Evolutionary conservation across 2,888 invertebrate genomes (phyloP), one percentile per base, ranked within the genome.

Genomic region (Orthosia gracilis): DNA sequence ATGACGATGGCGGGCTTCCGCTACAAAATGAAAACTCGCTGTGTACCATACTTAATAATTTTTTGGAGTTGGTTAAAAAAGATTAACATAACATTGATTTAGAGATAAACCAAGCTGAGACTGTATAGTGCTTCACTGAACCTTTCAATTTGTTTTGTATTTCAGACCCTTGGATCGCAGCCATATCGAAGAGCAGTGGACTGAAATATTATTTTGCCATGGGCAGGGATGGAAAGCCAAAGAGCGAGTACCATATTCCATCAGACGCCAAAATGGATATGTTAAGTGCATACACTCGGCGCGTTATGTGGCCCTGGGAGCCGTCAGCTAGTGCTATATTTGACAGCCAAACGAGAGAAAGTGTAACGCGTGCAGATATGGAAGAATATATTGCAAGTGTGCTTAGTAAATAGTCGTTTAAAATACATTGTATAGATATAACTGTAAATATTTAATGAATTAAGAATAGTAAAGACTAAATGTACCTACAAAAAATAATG

Each of bases 81-180:
- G 13, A 71, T 72, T 9, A 72, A 72, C 2, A 23, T 31, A 45
- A 49, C 40, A 40, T 40, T 21, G 18, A 23, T 13, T 2, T 15
- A 21, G 21, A 55, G 18, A 47, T 21, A 71, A 21, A n/a, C 23
- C 31, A 50, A 45, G 4, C 17, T 45, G 26, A 31, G 4, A 21
- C 23, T 23, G 15, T 55, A 47, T n/a, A 54, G 18, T 23, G 45
- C 13, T 17, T 59, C 13, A 26, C 23, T 47, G 18, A 50, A 15
- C 26, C 9, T 23, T 65, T 40, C 2, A 47, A 58, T 13, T 40
- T 76, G 17, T 13, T 11, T 45, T n/a, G n/a, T n/a, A 18, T 94
- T 94, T 63, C 89, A 96, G 96, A 95, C 74, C 95, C 96, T 26
- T 96, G 96, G 96, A 90, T 92, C 61, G 92, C 95, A 12, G 93